Evolutionary conservation across 2,888 invertebrate species (phyloP), one percentile per base, ranked within the genome.

Genomic region (Steinernema scapterisci): DNA sequence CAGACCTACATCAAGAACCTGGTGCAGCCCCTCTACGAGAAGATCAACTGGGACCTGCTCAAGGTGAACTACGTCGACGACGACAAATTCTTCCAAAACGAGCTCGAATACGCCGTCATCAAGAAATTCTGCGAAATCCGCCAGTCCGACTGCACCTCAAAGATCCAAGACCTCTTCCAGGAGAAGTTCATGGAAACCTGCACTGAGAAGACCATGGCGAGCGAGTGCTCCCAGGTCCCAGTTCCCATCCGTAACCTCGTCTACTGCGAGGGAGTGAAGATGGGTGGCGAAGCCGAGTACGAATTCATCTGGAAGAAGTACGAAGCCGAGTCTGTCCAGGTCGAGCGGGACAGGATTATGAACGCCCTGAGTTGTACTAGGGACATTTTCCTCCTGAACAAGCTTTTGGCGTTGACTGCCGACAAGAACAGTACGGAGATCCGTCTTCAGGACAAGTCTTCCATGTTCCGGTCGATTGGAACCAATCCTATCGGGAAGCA

Each of bases 251-350:
- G 86, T 19, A 54, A 71, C 0, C 63, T 77, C 38, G 79, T 81
- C 23, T 86, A 86, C 72, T 86, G 86, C 75, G 76, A 79, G 46
- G 86, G 85, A 11, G 82, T 86, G 0, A 78, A 76, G 70, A 80
- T 82, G 54, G 84, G 84, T n/a, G 74, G 81, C n/a, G 77, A 81
- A 13, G 74, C 76, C 7, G 82, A 79, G 6, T 86, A 78, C 72
- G 79, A 83, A 9, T 75, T 77, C 71, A 78, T 86, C 38, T 45
- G 78, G 13, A 74, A 78, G 38, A 44, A 77, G 73, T 82, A 77
- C 52, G 23, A 76, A 23, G 63, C 63, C 13, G 83, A 84, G 73
- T 63, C 76, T 48, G 81, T 84, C 52, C 83, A 85, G 74, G 81
- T 81, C 21, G 86, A 86, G 56, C 78, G 78, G 44, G 74, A 75